These are phyloP conservation scores for Microcebus jonahi DNA, from an alignment of 2,113 vertebrate species.

Conservation along the genomic window DNA sequence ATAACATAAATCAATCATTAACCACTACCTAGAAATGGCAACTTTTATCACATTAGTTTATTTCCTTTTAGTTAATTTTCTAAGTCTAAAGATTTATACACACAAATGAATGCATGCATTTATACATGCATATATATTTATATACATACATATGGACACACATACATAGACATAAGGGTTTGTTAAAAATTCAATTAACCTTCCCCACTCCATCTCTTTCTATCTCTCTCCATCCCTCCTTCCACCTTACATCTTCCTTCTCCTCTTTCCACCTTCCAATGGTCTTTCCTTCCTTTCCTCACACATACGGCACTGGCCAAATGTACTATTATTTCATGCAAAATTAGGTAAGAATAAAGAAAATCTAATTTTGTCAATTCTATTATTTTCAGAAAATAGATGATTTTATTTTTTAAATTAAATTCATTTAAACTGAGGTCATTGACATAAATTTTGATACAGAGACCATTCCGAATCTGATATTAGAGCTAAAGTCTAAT, in stretches of 20 bases:
- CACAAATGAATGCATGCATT: neutral
- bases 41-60: neutral
- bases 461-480: neutral
- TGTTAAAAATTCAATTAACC: neutral
- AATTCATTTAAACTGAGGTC: neutral
- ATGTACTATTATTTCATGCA: neutral
- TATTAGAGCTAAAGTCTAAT: neutral
- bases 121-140: neutral
- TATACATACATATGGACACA: neutral
- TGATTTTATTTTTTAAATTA: conserved; percentile 12
- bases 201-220: neutral
- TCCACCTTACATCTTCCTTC: neutral
- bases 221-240: neutral
- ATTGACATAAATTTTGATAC: neutral
- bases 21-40: neutral
- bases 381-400: neutral
- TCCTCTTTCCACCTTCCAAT: neutral
- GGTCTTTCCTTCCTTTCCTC: neutral
- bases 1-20: neutral
- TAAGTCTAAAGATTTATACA: neutral
- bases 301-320: neutral
- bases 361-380: neutral
- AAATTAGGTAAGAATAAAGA: neutral
- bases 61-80: neutral
- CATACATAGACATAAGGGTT: neutral